Percentiles rank a stretch among this genome's conserved stretches.
Evolutionary conservation across 2,113 vertebrate species (phyloP).

Genomic region (Oncorhynchus masou): DNA sequence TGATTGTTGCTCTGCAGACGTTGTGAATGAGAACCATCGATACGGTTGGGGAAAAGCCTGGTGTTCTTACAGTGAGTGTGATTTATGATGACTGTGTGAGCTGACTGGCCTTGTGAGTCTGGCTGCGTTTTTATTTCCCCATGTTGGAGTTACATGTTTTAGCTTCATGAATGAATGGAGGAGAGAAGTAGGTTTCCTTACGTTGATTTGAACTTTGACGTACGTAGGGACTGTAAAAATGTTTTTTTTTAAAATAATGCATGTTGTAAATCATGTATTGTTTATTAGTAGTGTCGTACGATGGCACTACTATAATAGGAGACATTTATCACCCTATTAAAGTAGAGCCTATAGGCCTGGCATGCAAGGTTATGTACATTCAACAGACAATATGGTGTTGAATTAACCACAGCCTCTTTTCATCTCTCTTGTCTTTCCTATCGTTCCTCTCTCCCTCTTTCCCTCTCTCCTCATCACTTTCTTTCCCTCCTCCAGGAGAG

Average conservation of each 20-base stretch:
- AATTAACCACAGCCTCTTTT: not conserved
- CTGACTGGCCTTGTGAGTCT: constrained; percentile 23
- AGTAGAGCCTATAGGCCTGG: not conserved
- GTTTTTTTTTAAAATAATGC: no score
- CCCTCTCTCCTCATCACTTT: not conserved
- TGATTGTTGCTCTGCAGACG: constrained; percentile 32
- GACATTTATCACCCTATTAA: not conserved
- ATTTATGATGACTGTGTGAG: constrained; percentile 39
- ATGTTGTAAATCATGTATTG: no score
- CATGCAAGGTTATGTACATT: not conserved
- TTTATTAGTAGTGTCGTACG: no score
- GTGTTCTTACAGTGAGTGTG: constrained; percentile 23
- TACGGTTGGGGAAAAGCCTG: constrained; percentile 24
- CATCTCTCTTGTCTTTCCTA: not conserved
- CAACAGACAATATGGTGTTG: not conserved
- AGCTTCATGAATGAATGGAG: no score
- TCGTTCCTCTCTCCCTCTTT: constrained; percentile 2
- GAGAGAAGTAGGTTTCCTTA: not conserved
- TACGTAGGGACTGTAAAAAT: no score
- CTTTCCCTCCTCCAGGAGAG: constrained; percentile 78
- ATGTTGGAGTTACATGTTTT: constrained; percentile 8
- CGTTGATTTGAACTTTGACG: not conserved
- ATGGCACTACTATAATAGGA: no score
- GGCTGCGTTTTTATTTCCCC: constrained; percentile 1
- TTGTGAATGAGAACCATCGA: constrained; percentile 52